Base-by-base conservation (phyloP, 2,888 invertebrate species). In the Allophyes oxyacanthae region DNA sequence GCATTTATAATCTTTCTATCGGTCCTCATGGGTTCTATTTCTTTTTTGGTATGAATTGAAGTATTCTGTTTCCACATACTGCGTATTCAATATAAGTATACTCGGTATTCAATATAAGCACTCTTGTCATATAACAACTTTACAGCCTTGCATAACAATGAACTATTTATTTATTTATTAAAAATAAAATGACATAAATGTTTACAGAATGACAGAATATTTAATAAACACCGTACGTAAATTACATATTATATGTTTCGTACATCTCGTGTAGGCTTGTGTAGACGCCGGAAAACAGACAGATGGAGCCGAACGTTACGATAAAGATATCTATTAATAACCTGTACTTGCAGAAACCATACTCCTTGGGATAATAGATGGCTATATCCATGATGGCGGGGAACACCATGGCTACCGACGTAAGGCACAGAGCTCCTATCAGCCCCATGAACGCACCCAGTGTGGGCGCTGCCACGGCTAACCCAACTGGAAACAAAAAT, bases 361-460 rank as follows among this genome's bases (percentile, higher is more conserved):
- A 88, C 0, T 63, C 26, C 10, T 75, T 38, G 0, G 84, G 85
- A 65, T 88, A 88, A 79, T 79, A 83, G 11, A 88, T 20, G 96
- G 87, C 85, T 6, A 78, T 14, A 59, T 90, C 88, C 76, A 90
- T 81, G 0, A 91, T 6, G 0, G 97, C 98, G 1, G 98, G 98
- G 79, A 98, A 97, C 2, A 97, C 96, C 37, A 99, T 91, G 0
- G 98, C 98, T 66, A 98, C 92, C 0, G 97, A 96, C 0, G 98
- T 97, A 28, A 98, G 94, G 64, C 98, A 97, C 2, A 98, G 93
- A 0, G 98, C 98, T n/a, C 98, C 98, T 67, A 97, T 95, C n/a
- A 97, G 87, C 0, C 96, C 96, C 59, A 96, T 95, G 64, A 97
- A 97, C 6, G 97, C 93, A 10, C 97, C 97, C 78, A 98, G 91